A percentile compares a stretch with the other conserved stretches of the same genome.
Evolutionary conservation across 1,140 invertebrate genomes (phyloP).

Genomic region (Popillia japonica): DNA sequence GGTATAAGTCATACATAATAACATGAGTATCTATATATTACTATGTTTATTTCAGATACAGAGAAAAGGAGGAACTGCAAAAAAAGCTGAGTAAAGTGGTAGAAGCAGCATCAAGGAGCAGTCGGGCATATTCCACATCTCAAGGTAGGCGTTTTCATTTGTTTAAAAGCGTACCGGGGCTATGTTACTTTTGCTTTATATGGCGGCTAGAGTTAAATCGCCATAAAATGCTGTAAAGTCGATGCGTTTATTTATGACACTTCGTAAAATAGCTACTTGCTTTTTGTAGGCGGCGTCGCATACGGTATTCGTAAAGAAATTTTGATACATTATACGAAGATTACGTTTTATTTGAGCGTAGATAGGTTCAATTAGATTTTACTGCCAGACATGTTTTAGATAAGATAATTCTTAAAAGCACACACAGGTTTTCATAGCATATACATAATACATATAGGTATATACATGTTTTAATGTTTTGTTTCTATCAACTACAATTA

Average conservation of each 20-base stretch:
- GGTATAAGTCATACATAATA: too few species aligned
- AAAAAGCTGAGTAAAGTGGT: constrained; percentile 60
- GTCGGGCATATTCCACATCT: constrained; percentile 37
- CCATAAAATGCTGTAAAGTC: constrained; percentile 15
- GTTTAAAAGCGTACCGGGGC: background rate
- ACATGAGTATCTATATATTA: too few species aligned
- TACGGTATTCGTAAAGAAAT: background rate
- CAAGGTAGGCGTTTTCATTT: constrained; percentile 37
- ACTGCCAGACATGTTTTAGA: background rate
- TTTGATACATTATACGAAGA: background rate
- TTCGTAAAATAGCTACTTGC: constrained; percentile 28
- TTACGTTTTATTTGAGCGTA: background rate
- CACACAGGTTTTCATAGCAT: too few species aligned
- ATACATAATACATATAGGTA: too few species aligned
- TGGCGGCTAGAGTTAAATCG: background rate
- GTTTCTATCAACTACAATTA: too few species aligned
- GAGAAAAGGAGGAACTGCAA: constrained; percentile 65
- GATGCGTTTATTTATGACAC: constrained; percentile 26
- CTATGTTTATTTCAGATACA: constrained; percentile 54
- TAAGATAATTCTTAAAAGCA: background rate
- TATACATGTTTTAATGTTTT: too few species aligned
- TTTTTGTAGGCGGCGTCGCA: background rate
- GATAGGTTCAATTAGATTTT: background rate
- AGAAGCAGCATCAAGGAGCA: constrained; percentile 44
- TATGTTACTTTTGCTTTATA: constrained; percentile 28